Evolutionary conservation across 1,140 invertebrate genomes (phyloP).

Genomic region (Agrilus planipennis): DNA sequence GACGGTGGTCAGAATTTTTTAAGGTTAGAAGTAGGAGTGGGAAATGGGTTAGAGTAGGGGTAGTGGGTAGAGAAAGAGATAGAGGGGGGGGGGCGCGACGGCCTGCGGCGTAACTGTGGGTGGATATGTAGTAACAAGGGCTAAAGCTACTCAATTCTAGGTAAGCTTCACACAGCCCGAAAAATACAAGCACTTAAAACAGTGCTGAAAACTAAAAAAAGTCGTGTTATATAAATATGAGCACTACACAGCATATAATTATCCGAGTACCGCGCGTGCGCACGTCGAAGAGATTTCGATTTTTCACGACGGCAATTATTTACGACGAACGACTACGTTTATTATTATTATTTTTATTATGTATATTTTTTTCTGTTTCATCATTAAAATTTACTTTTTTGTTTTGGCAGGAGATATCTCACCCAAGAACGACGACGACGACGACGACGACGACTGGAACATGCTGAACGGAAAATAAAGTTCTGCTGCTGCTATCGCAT

Average conservation of each 20-base stretch:
- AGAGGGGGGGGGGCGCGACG: conserved; percentile 19
- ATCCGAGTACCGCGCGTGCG: conserved; percentile 12
- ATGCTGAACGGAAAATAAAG: too few species aligned
- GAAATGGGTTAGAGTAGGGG: too few species aligned
- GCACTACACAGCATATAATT: conserved; percentile 31
- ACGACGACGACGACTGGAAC: too few species aligned
- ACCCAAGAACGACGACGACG: conserved; percentile 33
- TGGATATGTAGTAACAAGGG: conserved; percentile 38
- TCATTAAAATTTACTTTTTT: conserved; percentile 7
- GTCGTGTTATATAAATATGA: conserved; percentile 34
- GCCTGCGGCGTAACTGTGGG: conserved; percentile 27
- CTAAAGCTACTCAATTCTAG: conserved; percentile 37
- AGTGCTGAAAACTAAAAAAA: conserved; percentile 34
- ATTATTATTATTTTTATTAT: conserved; percentile 10
- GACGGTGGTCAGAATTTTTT: too few species aligned
- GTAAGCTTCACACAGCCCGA: conserved; percentile 38
- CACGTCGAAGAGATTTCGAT: too few species aligned
- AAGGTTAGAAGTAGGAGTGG: too few species aligned
- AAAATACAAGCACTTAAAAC: conserved; percentile 38
- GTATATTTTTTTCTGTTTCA: conserved; percentile 10
- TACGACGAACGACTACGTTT: background rate
- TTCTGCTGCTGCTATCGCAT: too few species aligned
- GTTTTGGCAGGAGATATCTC: conserved; percentile 35
- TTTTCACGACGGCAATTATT: background rate
- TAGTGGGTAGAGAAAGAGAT: too few species aligned